Percentiles rank a stretch among this genome's conserved stretches.
These are phyloP conservation scores for Drosophila mercatorum DNA, from an alignment of 2,888 invertebrate species.

Conservation along the genomic window DNA sequence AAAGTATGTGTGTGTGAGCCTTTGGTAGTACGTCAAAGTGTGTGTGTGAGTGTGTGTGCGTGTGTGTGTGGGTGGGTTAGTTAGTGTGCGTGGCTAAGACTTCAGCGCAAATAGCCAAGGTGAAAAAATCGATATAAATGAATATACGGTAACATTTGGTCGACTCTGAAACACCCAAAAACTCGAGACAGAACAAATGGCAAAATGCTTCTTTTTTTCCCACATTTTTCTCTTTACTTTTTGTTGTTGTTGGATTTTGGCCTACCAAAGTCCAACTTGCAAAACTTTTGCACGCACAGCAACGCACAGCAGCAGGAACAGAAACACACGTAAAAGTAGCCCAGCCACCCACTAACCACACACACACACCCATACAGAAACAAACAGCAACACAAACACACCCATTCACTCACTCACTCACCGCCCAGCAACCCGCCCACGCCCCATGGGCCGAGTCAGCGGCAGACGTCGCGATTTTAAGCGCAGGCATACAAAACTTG, in stretches of 20 bases:
- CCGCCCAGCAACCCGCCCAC: constrained; percentile 4
- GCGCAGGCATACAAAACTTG: constrained; percentile 67
- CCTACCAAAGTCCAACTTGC: constrained; percentile 58
- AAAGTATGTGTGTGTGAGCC: constrained; percentile 31
- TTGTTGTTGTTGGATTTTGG: constrained; percentile 3
- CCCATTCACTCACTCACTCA: constrained; percentile 8
- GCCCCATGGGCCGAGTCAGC: constrained; percentile 45
- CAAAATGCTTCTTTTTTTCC: constrained; percentile 40
- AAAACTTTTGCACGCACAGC: constrained; percentile 74
- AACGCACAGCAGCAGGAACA: constrained; percentile 29
- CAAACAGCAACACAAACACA: constrained; percentile 8
- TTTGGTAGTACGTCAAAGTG: constrained; percentile 61
- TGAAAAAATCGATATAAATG: constrained; percentile 77
- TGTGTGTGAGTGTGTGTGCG: constrained; percentile 27
- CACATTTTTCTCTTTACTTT: constrained; percentile 31
- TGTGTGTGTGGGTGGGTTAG: constrained; percentile 27
- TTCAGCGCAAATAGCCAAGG: constrained; percentile 68
- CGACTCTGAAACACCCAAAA: constrained; percentile 46
- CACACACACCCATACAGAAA: constrained; percentile 14
- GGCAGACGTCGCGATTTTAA: constrained; percentile 71
- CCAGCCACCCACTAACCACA: constrained; percentile 7
- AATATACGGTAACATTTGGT: constrained; percentile 76
- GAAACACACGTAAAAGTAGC: constrained; percentile 6
- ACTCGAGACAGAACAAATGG: constrained; percentile 59
- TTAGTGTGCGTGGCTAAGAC: constrained; percentile 49